Evolutionary conservation across 2,113 vertebrate genomes (phyloP).

Genomic region (Microtus oregoni): DNA sequence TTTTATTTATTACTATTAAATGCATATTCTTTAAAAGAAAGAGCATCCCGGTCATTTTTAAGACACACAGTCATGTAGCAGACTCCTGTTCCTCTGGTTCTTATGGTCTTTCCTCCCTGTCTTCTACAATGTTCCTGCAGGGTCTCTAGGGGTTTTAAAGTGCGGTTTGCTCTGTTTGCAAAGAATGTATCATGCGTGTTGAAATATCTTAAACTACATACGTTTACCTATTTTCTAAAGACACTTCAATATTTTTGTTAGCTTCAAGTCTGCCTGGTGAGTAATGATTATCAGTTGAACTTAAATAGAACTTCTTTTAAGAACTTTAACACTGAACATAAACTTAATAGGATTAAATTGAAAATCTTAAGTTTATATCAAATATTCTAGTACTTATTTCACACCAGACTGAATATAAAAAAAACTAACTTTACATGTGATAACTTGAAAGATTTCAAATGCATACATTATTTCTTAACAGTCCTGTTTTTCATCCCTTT

Average conservation of each 20-base stretch:
- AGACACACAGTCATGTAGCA: not conserved
- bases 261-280: not conserved
- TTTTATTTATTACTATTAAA: conserved; percentile 26
- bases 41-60: not conserved
- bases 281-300: not conserved
- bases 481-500: not conserved
- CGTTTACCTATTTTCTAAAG: conserved; percentile 3
- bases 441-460: not conserved
- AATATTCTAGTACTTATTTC: not conserved
- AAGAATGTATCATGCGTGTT: not conserved
- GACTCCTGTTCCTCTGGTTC: no score
- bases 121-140: not conserved
- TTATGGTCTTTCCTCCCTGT: not conserved
- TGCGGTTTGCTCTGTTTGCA: not conserved
- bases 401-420: not conserved
- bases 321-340: not conserved
- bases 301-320: not conserved
- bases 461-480: not conserved
- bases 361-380: conserved; percentile 6
- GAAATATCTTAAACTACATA: not conserved
- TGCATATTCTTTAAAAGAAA: not conserved
- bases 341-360: not conserved
- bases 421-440: not conserved
- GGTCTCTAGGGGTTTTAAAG: not conserved
- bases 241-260: not conserved